phyloP scores from a whole-genome alignment of 1,140 invertebrate species.

The Lepeophtheirus salmonis region DNA sequence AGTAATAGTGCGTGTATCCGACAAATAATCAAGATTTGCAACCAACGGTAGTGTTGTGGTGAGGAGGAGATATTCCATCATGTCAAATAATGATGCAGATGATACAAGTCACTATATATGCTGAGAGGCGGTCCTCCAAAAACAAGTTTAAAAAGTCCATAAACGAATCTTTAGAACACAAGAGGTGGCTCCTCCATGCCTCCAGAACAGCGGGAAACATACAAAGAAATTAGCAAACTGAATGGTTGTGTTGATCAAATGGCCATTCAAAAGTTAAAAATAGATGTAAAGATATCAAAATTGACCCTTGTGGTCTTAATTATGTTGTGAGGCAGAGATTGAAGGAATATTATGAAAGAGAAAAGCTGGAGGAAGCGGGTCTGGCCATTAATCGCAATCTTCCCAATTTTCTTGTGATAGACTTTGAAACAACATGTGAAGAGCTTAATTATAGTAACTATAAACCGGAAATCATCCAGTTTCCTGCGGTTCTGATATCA shows the following conservation, averaged over 20 bases:
- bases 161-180: too few relatives aligned
- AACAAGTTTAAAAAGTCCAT: too few relatives aligned
- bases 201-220: conserved; percentile 22
- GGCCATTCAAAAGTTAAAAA: conserved; percentile 26
- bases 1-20: too few relatives aligned
- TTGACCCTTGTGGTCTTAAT: conserved; percentile 31
- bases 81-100: too few relatives aligned
- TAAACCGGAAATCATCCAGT: conserved; percentile 49
- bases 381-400: conserved; percentile 21
- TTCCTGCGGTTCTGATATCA: conserved; percentile 48
- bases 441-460: conserved; percentile 19
- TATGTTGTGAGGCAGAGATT: conserved; percentile 33
- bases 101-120: too few relatives aligned
- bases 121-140: too few relatives aligned
- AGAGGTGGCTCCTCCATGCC: too few relatives aligned
- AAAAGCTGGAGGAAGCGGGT: conserved; percentile 27
- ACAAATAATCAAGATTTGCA: too few relatives aligned
- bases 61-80: too few relatives aligned
- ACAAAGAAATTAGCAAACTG: conserved; percentile 27
- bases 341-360: conserved; percentile 32
- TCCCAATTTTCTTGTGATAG: conserved; percentile 36
- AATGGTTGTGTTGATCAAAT: conserved; percentile 33
- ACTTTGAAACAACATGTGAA: conserved; percentile 45
- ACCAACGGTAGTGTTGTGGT: too few relatives aligned
- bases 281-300: conserved; percentile 25